A percentile compares a stretch with the other conserved stretches of the same genome.
Evolutionary conservation across 2,113 vertebrate genomes (phyloP).

Genomic region (Chionis minor): DNA sequence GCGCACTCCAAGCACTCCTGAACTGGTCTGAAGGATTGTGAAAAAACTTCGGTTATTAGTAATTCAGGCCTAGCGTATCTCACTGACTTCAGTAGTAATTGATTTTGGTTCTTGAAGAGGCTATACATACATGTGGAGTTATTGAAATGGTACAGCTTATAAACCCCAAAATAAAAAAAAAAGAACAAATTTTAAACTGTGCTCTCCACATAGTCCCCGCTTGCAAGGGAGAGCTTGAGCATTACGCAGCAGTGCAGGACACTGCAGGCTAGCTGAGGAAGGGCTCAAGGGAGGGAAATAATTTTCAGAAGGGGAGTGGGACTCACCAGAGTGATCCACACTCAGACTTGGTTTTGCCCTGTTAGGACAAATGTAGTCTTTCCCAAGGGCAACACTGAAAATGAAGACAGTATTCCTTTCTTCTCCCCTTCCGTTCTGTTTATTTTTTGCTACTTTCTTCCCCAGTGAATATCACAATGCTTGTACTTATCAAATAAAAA

Average conservation of each 20-base stretch:
- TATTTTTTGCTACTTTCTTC: neutral
- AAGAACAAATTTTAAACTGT: neutral
- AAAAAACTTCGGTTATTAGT: neutral
- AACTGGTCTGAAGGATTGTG: neutral
- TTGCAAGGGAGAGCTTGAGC: neutral
- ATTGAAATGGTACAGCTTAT: neutral
- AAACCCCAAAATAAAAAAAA: neutral
- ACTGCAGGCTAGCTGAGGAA: neutral
- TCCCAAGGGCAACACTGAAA: neutral
- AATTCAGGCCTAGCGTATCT: neutral
- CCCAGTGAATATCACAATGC: neutral
- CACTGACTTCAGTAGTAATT: neutral
- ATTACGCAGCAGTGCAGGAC: rapidly evolving
- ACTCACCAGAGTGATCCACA: neutral
- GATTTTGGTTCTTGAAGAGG: neutral
- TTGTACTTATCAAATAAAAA: neutral
- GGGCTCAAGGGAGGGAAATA: neutral
- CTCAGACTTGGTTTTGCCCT: neutral
- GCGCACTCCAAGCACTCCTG: neutral
- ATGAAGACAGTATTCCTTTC: neutral
- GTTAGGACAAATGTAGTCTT: neutral
- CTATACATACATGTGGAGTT: neutral
- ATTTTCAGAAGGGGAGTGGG: neutral
- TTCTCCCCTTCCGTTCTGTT: neutral
- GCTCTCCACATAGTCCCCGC: neutral